These are phyloP conservation scores for Catonia carolina DNA, from an alignment of 2,888 invertebrate genomes.

Conservation along the genomic window DNA sequence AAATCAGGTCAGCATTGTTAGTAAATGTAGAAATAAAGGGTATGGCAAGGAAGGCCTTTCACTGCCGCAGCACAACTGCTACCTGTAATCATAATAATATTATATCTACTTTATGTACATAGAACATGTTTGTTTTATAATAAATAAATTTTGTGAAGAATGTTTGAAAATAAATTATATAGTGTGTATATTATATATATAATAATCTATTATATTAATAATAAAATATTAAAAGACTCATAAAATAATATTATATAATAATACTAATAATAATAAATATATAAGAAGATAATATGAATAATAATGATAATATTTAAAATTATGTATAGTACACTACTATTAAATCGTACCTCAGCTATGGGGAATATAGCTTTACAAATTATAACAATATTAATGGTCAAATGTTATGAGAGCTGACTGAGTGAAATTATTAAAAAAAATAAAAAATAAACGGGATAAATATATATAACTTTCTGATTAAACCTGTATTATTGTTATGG, in stretches of 20 bases:
- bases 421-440: no score
- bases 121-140: conserved; percentile 29
- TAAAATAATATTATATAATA: conserved; percentile 19
- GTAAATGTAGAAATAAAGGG: conserved; percentile 23
- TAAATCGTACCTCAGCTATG: conserved; percentile 32
- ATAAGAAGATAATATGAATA: no score
- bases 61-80: conserved; percentile 38
- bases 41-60: conserved; percentile 34
- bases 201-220: conserved; percentile 27
- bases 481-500: no score
- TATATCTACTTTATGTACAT: conserved; percentile 21
- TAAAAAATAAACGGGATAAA: no score
- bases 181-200: conserved; percentile 30
- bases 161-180: conserved; percentile 22
- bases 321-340: conserved; percentile 33
- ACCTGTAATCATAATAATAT: not conserved
- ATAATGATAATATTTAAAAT: no score
- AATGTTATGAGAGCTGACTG: not conserved
- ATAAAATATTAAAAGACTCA: conserved; percentile 31
- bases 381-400: conserved; percentile 4
- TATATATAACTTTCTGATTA: no score
- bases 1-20: conserved; percentile 18
- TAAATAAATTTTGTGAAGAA: conserved; percentile 26
- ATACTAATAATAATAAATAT: not conserved
- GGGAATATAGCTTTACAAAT: conserved; percentile 32